These are phyloP conservation scores for Troides helena DNA, from an alignment of 2,888 invertebrate genomes.

Conservation along the genomic window DNA sequence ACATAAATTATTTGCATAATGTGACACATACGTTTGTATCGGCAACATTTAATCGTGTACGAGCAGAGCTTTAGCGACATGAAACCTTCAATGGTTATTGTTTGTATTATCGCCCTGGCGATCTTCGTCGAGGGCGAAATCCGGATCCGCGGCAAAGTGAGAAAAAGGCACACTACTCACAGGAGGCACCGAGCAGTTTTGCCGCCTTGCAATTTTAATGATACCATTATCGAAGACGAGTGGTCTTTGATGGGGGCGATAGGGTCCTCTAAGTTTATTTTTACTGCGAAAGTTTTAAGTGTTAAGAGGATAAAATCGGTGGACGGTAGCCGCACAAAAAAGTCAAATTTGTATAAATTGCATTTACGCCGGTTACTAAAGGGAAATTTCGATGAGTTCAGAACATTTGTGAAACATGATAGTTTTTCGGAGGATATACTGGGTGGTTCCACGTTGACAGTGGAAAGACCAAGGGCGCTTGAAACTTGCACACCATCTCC, in stretches of 20 bases:
- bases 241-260: conserved; percentile 76
- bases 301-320: conserved; percentile 64
- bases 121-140: conserved; percentile 68
- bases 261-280: conserved; percentile 74
- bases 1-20: conserved; percentile 73
- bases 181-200: conserved; percentile 67
- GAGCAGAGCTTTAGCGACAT: conserved; percentile 61
- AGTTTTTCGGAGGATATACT: conserved; percentile 55
- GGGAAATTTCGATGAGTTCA: conserved; percentile 66
- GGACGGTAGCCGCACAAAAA: conserved; percentile 49
- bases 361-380: conserved; percentile 71
- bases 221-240: conserved; percentile 74
- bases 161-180: conserved; percentile 64
- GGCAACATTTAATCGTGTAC: conserved; percentile 60
- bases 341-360: conserved; percentile 71
- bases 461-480: conserved; percentile 58
- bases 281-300: conserved; percentile 75
- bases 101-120: conserved; percentile 68
- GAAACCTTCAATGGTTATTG: conserved; percentile 67
- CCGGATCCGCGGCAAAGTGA: conserved; percentile 74
- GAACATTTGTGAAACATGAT: conserved; percentile 59
- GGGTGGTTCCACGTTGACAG: conserved; percentile 65
- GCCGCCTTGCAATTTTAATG: conserved; percentile 74
- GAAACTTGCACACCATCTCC: conserved; percentile 70
- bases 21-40: conserved; percentile 72